These are phyloP conservation scores for Tribolium castaneum DNA, from an alignment of 1,140 invertebrate genomes.

Conservation along the genomic window DNA sequence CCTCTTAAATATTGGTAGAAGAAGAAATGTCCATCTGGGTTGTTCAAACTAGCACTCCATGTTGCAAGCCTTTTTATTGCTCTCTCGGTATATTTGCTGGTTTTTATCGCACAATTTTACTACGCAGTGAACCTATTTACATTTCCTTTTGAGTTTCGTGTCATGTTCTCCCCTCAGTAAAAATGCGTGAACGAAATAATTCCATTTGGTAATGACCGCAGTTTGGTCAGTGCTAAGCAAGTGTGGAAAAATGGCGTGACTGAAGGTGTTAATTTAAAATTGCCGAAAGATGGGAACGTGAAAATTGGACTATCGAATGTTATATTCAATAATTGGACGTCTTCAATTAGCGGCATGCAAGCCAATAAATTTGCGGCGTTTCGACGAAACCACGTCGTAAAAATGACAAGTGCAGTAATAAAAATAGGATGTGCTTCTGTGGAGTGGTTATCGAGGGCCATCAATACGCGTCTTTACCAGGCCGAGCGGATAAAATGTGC, in stretches of 20 bases:
- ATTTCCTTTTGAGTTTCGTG: not conserved
- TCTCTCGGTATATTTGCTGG: not conserved
- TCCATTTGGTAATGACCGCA: not conserved
- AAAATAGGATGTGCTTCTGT: slow-evolving; percentile 29
- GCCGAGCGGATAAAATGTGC: slow-evolving; percentile 27
- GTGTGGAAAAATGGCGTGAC: slow-evolving; percentile 14
- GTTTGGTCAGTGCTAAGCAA: not conserved
- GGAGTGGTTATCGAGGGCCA: slow-evolving; percentile 30
- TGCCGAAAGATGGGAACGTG: not conserved
- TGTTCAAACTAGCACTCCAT: not conserved
- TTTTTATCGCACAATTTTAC: not conserved
- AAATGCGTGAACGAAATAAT: not conserved
- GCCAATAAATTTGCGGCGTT: not conserved
- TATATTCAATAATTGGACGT: not conserved
- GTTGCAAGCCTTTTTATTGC: not conserved
- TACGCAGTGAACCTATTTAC: not conserved
- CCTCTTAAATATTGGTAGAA: not conserved
- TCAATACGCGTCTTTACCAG: slow-evolving; percentile 34
- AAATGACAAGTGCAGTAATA: slow-evolving; percentile 33
- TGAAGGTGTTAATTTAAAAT: slow-evolving; percentile 6
- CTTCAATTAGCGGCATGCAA: slow-evolving; percentile 22
- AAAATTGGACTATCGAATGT: slow-evolving; percentile 7
- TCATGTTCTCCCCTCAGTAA: not conserved
- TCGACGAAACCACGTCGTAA: slow-evolving; percentile 8
- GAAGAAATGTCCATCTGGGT: not conserved